Evolutionary conservation across 2,113 vertebrate species (phyloP).

Genomic region (Colaptes auratus): DNA sequence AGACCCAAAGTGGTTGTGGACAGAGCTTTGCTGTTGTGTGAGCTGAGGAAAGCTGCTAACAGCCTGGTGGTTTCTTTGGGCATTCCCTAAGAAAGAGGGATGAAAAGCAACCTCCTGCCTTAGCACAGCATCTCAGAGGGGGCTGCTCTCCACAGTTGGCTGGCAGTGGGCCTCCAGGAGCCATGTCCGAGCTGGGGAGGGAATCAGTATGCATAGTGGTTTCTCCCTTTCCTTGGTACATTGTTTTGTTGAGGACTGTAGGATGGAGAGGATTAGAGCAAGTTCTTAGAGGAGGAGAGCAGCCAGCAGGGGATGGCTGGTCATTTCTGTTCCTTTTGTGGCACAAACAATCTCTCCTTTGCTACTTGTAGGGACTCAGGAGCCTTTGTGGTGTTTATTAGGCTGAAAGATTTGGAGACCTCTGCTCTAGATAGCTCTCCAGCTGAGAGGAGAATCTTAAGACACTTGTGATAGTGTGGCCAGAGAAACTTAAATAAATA

Average conservation of each 20-base stretch:
- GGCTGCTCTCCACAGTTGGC: conserved; percentile 15
- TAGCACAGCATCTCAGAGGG: background rate
- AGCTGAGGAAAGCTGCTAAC: background rate
- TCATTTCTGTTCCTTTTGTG: conserved; percentile 69
- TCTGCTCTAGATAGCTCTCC: conserved; percentile 62
- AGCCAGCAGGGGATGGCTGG: conserved; percentile 59
- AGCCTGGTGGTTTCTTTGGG: background rate
- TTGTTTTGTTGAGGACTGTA: conserved; percentile 43
- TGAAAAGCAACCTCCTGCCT: background rate
- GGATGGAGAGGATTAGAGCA: conserved; percentile 51
- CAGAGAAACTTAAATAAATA: conserved; percentile 61
- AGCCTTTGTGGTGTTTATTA: conserved; percentile 59
- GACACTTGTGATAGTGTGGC: conserved; percentile 40
- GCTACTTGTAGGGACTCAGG: conserved; percentile 25
- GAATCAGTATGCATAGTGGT: conserved; percentile 49
- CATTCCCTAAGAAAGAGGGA: background rate
- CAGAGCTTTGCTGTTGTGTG: background rate
- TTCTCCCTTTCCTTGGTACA: conserved; percentile 33
- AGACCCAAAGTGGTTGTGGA: background rate
- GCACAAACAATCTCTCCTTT: conserved; percentile 45
- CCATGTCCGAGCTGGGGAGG: background rate
- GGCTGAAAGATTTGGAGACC: conserved; percentile 58
- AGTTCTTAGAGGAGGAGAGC: conserved; percentile 53
- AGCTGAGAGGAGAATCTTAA: conserved; percentile 51
- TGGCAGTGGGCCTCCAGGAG: conserved; percentile 26